A percentile compares a stretch with the other conserved stretches of the same genome.
Conservation (phyloP, 1,140 invertebrate genomes). For the Lasioglossum baleicum region DNA sequence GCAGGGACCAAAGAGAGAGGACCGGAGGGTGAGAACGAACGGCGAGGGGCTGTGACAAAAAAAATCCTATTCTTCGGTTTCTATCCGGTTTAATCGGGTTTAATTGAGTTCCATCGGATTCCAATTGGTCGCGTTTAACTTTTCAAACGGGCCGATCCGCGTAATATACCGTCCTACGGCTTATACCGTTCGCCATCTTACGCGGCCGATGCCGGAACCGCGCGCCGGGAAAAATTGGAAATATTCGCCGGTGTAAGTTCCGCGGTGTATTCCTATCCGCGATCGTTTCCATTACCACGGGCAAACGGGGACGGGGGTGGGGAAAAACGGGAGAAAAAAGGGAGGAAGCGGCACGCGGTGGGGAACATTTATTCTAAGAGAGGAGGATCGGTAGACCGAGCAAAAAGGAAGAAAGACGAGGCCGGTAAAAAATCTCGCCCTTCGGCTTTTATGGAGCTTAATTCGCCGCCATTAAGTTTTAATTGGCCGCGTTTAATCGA, state of each 20-base stretch:
- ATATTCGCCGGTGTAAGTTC: neutral
- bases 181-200: slow-evolving; percentile 12
- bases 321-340: no score
- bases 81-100: no score
- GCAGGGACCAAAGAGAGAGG: no score
- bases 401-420: no score
- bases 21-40: no score
- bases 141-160: neutral
- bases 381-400: no score
- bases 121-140: slow-evolving; percentile 28
- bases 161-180: no score
- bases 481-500: slow-evolving; percentile 52
- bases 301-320: no score
- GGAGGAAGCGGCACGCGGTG: neutral
- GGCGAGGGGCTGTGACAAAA: no score
- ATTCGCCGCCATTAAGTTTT: slow-evolving; percentile 47
- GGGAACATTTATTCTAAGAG: slow-evolving; percentile 3
- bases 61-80: no score
- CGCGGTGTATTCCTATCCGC: neutral
- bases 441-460: slow-evolving; percentile 46
- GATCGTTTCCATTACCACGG: neutral
- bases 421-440: slow-evolving; percentile 36
- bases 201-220: neutral
- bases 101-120: slow-evolving; percentile 45
- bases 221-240: no score